Percentiles rank a stretch among this genome's conserved stretches.
phyloP scores from a whole-genome alignment of 2,888 invertebrate genomes.

The Archaeoteleia sp. region DNA sequence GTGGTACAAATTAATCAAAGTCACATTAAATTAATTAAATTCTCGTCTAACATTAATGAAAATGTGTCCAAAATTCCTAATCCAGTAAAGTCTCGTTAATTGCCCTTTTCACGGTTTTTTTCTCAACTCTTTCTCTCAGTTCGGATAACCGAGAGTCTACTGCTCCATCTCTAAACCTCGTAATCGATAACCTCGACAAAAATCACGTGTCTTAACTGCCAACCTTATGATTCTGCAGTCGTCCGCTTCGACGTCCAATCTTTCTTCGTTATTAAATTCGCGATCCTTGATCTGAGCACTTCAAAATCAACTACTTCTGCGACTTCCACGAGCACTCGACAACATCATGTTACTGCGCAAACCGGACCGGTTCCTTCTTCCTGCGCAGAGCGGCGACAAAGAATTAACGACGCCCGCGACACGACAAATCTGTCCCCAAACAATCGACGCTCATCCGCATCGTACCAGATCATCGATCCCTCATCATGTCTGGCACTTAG shows the following conservation, averaged over 20 bases:
- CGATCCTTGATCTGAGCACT: too few species aligned
- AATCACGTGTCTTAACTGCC: too few species aligned
- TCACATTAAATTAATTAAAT: too few species aligned
- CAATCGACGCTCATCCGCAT: conserved; percentile 30
- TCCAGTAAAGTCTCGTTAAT: too few species aligned
- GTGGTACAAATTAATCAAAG: too few species aligned
- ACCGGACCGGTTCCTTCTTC: conserved; percentile 17
- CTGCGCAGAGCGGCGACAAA: not conserved
- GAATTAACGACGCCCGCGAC: not conserved
- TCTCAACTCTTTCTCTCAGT: too few species aligned
- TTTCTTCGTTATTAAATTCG: not conserved
- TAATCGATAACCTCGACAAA: too few species aligned
- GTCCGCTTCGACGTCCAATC: not conserved
- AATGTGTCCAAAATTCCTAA: too few species aligned
- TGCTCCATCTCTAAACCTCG: too few species aligned
- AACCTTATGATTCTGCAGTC: conserved; percentile 7
- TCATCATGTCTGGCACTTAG: not conserved
- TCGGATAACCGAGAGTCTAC: too few species aligned
- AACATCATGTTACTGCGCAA: conserved; percentile 33
- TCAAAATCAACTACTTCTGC: conserved; percentile 3
- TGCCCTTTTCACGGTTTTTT: too few species aligned
- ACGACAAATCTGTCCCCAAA: conserved; percentile 20
- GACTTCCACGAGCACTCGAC: conserved; percentile 30
- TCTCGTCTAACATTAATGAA: too few species aligned
- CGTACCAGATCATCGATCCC: conserved; percentile 14